These are phyloP conservation scores for Bathynomus jamesi DNA, from an alignment of 1,140 invertebrate species.

Conservation along the genomic window DNA sequence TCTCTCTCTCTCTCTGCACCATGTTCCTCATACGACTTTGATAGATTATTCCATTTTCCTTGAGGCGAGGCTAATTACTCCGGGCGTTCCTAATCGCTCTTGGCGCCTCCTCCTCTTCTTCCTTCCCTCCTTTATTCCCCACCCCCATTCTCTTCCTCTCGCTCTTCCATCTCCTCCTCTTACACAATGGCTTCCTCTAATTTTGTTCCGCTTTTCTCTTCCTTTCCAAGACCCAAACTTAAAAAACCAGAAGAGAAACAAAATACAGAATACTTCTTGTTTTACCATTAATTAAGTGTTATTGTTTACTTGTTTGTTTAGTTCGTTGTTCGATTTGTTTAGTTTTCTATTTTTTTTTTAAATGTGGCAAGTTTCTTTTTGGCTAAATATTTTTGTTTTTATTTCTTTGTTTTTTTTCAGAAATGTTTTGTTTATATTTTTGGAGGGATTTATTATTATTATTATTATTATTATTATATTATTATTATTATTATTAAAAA, in stretches of 20 bases:
- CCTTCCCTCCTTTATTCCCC: background rate
- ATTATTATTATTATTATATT: conserved; percentile 3
- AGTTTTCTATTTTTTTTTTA: background rate
- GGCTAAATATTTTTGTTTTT: background rate
- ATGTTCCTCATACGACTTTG: background rate
- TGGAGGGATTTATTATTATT: background rate
- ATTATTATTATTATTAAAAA: background rate
- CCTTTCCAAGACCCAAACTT: background rate
- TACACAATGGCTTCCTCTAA: background rate
- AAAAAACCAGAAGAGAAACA: background rate
- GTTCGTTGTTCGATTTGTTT: background rate
- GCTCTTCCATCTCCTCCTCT: background rate
- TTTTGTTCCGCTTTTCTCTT: background rate
- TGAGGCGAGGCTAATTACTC: background rate
- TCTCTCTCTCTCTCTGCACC: background rate
- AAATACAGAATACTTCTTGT: background rate
- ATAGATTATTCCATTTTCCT: background rate
- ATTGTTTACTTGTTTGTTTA: background rate
- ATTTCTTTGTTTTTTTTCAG: background rate
- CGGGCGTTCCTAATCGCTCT: background rate
- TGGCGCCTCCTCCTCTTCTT: background rate
- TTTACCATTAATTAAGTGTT: background rate
- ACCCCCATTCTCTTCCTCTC: background rate
- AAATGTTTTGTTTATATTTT: background rate
- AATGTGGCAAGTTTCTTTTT: background rate